Evolutionary conservation across 23 tunicate species (phyloP).

Genomic region (Styela plicata): DNA sequence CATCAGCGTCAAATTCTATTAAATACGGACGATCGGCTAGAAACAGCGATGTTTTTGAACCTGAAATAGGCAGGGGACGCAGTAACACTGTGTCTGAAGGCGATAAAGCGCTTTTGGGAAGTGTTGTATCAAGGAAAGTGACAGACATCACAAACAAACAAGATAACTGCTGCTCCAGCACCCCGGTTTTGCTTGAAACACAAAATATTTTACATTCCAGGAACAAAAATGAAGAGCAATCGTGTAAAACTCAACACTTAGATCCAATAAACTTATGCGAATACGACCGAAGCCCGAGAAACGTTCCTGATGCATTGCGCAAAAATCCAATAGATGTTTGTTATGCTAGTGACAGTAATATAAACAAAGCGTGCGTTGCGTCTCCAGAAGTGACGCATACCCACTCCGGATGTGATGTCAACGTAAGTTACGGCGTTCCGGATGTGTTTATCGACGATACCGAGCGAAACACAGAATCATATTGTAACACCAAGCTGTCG

Average conservation of each 20-base stretch:
- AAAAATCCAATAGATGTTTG: background rate
- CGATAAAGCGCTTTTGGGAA: background rate
- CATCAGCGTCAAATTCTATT: background rate
- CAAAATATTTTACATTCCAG: background rate
- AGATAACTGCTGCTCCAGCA: background rate
- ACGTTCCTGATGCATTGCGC: background rate
- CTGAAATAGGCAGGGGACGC: slow-evolving; percentile 19
- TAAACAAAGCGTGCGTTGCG: background rate
- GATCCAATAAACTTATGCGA: background rate
- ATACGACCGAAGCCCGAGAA: background rate
- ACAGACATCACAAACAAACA: background rate
- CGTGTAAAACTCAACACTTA: background rate
- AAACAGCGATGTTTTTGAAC: slow-evolving; percentile 2
- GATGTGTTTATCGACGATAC: background rate
- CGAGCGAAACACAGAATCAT: background rate
- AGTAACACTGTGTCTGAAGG: slow-evolving; percentile 46
- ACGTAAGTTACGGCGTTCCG: background rate
- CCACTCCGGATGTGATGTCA: background rate
- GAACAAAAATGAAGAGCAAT: background rate
- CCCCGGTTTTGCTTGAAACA: background rate
- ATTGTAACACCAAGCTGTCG: background rate
- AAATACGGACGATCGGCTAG: background rate
- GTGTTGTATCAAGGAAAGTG: background rate
- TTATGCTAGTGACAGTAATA: background rate
- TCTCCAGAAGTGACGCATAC: background rate